Evolutionary conservation across 1,140 invertebrate species (phyloP), one percentile per base, ranked within the genome.

Genomic region (Pomacea maculata): DNA sequence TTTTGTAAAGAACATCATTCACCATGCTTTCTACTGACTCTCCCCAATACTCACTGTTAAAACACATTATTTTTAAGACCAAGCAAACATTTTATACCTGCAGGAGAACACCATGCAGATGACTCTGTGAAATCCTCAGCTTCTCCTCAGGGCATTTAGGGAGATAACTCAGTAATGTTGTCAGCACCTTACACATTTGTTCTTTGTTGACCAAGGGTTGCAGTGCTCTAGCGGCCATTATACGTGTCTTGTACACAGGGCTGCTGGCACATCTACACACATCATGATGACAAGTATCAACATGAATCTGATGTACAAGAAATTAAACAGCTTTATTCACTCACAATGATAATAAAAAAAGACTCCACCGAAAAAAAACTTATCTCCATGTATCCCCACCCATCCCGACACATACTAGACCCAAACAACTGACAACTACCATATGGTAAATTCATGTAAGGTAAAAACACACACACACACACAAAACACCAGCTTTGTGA

Each of bases 191-290:
- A 8, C 73, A 86, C 79, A 91, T 77, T 78, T 90, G 86, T 79
- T 89, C 88, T 72, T 90, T 89, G 8, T 92, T 91, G 7, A 96
- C 89, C 83, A 96, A 88, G 55, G 95, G 92, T 54, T 93, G 92
- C 15, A 95, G 89, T 71, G 95, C 94, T 92, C 93, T 93, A 15
- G 94, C 94, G 75, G 95, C 93, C 80, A 96, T 89, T 85, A 94
- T 91, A 86, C 95, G 91, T 64, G 94, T 94, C 90, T 94, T 93
- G 79, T 93, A 92, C 75, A 94, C 93, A 82, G 92, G 89, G 89
- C 94, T 90, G 19, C 82, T 83, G 67, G 87, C 84, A 83, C 90
- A 90, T 75, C 88, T 91, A 78, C 25, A 81, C 73, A 21, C 12
- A 64, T 65, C 8, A 61, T 17, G 57, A 61, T 61, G 57, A 17